Conservation (phyloP, 2,113 vertebrate species). For the Varanus komodoensis region DNA sequence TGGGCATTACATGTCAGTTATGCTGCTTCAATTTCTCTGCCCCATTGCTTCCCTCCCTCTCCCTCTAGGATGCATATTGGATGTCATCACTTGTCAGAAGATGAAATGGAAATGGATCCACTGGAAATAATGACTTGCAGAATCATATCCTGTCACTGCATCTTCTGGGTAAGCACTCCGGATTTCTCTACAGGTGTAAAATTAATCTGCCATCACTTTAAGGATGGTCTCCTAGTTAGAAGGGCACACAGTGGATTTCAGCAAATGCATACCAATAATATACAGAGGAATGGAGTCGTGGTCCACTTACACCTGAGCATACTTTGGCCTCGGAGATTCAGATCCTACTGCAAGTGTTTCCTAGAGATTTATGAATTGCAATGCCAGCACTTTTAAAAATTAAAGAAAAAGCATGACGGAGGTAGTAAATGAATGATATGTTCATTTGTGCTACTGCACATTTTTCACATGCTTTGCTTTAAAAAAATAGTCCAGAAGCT, state of each 20-base stretch:
- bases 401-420: constrained; percentile 25
- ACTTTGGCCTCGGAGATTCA: constrained; percentile 19
- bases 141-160: constrained; percentile 24
- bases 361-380: constrained; percentile 58
- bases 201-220: constrained; percentile 57
- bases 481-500: constrained; percentile 44
- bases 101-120: background rate
- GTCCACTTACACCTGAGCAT: constrained; percentile 35
- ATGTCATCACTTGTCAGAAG: constrained; percentile 35
- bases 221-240: constrained; percentile 24
- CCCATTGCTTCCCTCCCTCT: background rate
- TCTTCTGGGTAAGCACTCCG: constrained; percentile 46
- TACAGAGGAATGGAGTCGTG: background rate
- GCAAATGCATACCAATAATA: background rate
- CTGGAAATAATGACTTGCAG: constrained; percentile 51
- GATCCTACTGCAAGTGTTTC: constrained; percentile 33
- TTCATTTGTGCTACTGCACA: constrained; percentile 40
- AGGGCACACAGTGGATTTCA: constrained; percentile 33
- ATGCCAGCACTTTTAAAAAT: constrained; percentile 57
- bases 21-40: constrained; percentile 23
- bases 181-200: constrained; percentile 58
- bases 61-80: constrained; percentile 14
- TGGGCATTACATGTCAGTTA: background rate
- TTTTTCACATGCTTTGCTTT: constrained; percentile 58
- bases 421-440: constrained; percentile 39